A percentile compares a stretch with the other conserved stretches of the same genome.
Evolutionary conservation across 2,113 vertebrate genomes (phyloP).

Genomic region (Piaya cayana): DNA sequence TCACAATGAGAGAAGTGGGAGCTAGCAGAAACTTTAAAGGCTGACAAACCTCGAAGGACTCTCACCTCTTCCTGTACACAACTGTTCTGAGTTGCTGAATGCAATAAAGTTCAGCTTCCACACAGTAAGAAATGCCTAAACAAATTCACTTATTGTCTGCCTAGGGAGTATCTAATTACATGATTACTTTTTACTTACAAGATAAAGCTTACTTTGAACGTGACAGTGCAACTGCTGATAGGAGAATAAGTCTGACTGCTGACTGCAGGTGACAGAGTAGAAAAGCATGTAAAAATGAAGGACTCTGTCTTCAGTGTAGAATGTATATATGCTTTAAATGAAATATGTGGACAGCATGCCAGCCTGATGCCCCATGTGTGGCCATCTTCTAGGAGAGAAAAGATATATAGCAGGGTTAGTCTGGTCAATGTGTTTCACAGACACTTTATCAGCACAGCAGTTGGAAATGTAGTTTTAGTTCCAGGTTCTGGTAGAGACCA

Average conservation of each 20-base stretch:
- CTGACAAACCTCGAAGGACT: neutral
- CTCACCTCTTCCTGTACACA: neutral
- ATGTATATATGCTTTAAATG: neutral
- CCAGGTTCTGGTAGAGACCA: neutral
- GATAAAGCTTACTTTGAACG: neutral
- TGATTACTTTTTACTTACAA: neutral
- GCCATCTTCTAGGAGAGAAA: neutral
- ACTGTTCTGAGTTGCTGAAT: neutral
- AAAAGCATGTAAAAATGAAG: neutral
- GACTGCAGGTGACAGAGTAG: neutral
- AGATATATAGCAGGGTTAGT: neutral
- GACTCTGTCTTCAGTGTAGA: neutral
- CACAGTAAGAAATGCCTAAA: neutral
- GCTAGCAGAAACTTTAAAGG: neutral
- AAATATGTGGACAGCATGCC: fast-evolving
- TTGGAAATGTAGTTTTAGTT: neutral
- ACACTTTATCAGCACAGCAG: neutral
- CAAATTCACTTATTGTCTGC: neutral
- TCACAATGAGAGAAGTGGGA: neutral
- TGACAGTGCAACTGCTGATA: neutral
- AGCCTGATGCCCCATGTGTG: neutral
- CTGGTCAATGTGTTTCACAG: neutral
- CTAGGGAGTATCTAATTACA: neutral
- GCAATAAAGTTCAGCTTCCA: neutral
- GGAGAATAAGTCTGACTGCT: neutral